These are phyloP conservation scores for Campopleginae sp. DNA, from an alignment of 2,888 invertebrate genomes.

Conservation along the genomic window DNA sequence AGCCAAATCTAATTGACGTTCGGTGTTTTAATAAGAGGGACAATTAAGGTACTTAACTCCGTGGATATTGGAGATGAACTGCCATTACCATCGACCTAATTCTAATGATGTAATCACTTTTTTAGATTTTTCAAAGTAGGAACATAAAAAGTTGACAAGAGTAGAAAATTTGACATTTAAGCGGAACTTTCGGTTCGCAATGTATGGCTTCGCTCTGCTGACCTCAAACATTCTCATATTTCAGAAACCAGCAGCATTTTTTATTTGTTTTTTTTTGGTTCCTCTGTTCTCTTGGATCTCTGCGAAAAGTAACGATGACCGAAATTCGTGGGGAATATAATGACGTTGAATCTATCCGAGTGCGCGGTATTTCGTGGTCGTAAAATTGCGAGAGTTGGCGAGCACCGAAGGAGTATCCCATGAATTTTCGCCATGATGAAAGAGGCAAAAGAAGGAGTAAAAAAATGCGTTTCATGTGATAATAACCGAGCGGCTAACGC, in stretches of 20 bases:
- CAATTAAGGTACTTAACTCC: background rate
- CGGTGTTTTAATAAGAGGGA: no score
- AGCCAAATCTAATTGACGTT: no score
- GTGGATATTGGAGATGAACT: background rate
- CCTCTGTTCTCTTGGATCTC: background rate
- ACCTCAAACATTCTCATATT: slow-evolving; percentile 33
- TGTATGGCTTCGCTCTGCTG: slow-evolving; percentile 8
- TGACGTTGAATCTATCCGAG: slow-evolving; percentile 54
- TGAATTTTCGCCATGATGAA: slow-evolving; percentile 30
- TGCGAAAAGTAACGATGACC: slow-evolving; percentile 25
- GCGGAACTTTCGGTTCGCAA: background rate
- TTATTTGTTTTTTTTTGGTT: background rate
- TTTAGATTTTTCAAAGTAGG: background rate
- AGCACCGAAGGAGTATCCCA: slow-evolving; percentile 14
- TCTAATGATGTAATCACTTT: background rate
- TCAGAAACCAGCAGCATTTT: slow-evolving; percentile 11
- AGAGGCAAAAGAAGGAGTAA: slow-evolving; percentile 32
- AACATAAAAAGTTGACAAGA: background rate
- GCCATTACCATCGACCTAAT: background rate
- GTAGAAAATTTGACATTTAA: background rate
- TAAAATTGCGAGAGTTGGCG: slow-evolving; percentile 40
- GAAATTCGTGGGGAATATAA: slow-evolving; percentile 27
- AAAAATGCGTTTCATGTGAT: slow-evolving; percentile 59
- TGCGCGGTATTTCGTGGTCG: slow-evolving; percentile 44
- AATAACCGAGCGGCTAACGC: slow-evolving; percentile 56